Evolutionary conservation across 1,140 invertebrate species (phyloP).

Genomic region (Trypoxylus dichotomus): DNA sequence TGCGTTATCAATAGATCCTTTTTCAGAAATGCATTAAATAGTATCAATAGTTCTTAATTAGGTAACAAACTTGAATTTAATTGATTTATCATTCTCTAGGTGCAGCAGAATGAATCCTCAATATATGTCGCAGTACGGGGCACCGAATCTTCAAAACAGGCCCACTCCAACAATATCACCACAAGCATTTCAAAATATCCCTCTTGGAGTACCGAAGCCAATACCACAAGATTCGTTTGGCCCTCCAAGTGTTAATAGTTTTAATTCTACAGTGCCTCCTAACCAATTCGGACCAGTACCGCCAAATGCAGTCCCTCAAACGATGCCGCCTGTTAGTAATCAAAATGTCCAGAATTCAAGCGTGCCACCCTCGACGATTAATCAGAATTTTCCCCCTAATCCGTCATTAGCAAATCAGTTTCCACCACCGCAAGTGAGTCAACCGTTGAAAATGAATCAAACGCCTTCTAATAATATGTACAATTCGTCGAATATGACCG

Average conservation of each 20-base stretch:
- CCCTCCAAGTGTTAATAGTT: constrained; percentile 30
- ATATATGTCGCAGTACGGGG: constrained; percentile 45
- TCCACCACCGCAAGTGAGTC: constrained; percentile 32
- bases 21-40: neutral
- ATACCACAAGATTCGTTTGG: constrained; percentile 6
- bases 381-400: constrained; percentile 43
- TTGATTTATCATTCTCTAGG: neutral
- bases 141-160: constrained; percentile 35
- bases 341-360: neutral
- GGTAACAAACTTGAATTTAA: too few relatives aligned
- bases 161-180: constrained; percentile 32
- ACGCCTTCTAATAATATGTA: neutral
- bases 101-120: constrained; percentile 48
- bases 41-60: too few relatives aligned
- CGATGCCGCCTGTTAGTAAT: constrained; percentile 16
- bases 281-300: constrained; percentile 22
- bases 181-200: constrained; percentile 42
- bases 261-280: constrained; percentile 10
- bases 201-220: constrained; percentile 36
- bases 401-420: too few relatives aligned
- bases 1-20: neutral
- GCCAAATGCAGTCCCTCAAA: constrained; percentile 3
- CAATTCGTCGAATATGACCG: neutral
- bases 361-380: neutral
- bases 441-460: neutral